Base-by-base conservation (phyloP, 2,888 invertebrate genomes). In the Furcula furcula region DNA sequence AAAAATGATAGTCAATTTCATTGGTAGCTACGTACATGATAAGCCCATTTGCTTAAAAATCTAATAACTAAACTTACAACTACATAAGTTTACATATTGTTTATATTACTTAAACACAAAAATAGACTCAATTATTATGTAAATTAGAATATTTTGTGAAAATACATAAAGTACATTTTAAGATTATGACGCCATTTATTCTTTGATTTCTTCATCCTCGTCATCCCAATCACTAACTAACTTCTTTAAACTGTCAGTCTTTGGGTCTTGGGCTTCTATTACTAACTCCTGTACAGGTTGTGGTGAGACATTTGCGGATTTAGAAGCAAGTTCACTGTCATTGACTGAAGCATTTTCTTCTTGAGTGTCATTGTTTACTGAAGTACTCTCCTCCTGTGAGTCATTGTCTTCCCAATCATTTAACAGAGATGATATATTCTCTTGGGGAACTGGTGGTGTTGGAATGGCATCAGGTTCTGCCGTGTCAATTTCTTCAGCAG, bases 141-240 rank as follows among this genome's bases (percentile, higher is more conserved):
- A 12, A 23, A 12, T 10, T 11, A n/a, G n/a, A n/a, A 33, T n/a
- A 14, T 13, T 16, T 39, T 20, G 23, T 37, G 25, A 33, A 28
- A 30, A 29, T 30, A 27, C 13, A 16, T 21, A 18, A 12, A 28
- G 34, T 10, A 23, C 7, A 12, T 7, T 11, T 11, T 10, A 22
- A 1, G 16, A 21, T 22, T 31, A 33, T 20, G 18, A 29, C 19
- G 20, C 28, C 7, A 2, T 42, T 16, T 10, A 47, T 41, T 55
- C 40, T 36, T 65, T 58, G 32, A 55, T 60, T 34, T 85, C 78
- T 36, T 85, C 83, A 1, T 85, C 84, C 19, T 84, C 85, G 36
- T 89, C 89, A 55, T 88, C 89, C 89, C 89, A 89, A 55, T 89
- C 89, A 54, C 89, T 89, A 10, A 89, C 89, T 41, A 89, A 65